These are phyloP conservation scores for Grallaria varia DNA, from an alignment of 2,113 vertebrate genomes.

Conservation along the genomic window DNA sequence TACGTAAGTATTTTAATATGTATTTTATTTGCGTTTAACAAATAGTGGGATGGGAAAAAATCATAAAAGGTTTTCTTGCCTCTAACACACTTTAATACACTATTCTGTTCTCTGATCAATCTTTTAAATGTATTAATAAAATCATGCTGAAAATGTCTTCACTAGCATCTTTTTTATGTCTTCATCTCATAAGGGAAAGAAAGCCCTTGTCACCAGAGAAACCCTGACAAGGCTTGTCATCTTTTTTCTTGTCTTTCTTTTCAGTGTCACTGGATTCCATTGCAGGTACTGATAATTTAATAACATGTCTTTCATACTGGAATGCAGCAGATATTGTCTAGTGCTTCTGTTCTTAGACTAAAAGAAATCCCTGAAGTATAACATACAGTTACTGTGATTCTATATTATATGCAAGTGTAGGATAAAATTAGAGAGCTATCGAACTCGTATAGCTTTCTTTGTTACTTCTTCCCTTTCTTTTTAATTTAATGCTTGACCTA, in stretches of 20 bases:
- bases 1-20: background rate
- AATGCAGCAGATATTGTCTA: background rate
- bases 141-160: background rate
- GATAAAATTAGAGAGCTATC: background rate
- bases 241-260: constrained; percentile 8
- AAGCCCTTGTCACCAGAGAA: constrained; percentile 24
- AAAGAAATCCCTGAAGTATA: background rate
- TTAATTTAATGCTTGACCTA: background rate
- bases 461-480: background rate
- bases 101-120: background rate
- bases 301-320: background rate
- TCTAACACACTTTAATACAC: background rate
- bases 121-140: constrained; percentile 11
- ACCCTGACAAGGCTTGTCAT: constrained; percentile 21
- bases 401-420: background rate
- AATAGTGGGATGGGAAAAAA: background rate
- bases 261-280: background rate
- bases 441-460: background rate
- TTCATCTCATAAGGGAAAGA: background rate
- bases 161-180: background rate
- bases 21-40: background rate
- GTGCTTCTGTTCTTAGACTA: background rate
- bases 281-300: constrained; percentile 25
- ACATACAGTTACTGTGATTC: background rate
- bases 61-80: background rate